Conservation (phyloP, 2,113 vertebrate genomes). For the Proterorhinus semilunaris region DNA sequence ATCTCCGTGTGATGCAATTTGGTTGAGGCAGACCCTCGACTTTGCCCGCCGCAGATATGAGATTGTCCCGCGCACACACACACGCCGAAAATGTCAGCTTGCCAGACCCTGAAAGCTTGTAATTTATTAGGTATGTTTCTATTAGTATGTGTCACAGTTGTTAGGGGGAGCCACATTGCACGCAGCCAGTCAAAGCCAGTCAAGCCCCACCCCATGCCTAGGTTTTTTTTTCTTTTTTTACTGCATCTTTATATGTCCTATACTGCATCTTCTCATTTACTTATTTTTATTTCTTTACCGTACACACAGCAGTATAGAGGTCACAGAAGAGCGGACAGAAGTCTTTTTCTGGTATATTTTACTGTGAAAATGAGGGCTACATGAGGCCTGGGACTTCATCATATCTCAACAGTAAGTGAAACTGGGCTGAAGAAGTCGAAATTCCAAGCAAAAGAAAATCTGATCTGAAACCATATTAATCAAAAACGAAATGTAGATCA, state of each 20-base stretch:
- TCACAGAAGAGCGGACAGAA: background rate
- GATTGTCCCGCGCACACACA: conserved; percentile 96
- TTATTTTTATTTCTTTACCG: conserved; percentile 6
- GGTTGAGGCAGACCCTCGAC: conserved; percentile 76
- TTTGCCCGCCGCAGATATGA: conserved; percentile 91
- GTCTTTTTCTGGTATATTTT: background rate
- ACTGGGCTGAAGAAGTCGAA: no score
- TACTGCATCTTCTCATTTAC: conserved; percentile 52
- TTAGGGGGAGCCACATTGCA: conserved; percentile 88
- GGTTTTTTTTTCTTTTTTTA: conserved; percentile 47
- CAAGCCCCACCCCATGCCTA: conserved; percentile 7
- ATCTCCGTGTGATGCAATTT: conserved; percentile 98
- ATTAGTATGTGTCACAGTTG: conserved; percentile 99
- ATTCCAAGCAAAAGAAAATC: background rate
- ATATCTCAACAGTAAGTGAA: no score
- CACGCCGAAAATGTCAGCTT: conserved; percentile 92
- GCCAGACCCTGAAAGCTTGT: conserved; percentile 99
- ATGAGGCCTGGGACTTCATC: no score
- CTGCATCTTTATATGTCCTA: conserved; percentile 57
- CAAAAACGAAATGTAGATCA: no score
- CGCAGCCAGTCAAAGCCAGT: conserved; percentile 77
- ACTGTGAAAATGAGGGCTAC: background rate
- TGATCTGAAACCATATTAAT: background rate
- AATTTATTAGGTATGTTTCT: conserved; percentile 99
- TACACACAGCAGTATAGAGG: background rate